These are phyloP conservation scores for Drosophila peninsularis DNA, from an alignment of 2,888 invertebrate species.

Conservation along the genomic window DNA sequence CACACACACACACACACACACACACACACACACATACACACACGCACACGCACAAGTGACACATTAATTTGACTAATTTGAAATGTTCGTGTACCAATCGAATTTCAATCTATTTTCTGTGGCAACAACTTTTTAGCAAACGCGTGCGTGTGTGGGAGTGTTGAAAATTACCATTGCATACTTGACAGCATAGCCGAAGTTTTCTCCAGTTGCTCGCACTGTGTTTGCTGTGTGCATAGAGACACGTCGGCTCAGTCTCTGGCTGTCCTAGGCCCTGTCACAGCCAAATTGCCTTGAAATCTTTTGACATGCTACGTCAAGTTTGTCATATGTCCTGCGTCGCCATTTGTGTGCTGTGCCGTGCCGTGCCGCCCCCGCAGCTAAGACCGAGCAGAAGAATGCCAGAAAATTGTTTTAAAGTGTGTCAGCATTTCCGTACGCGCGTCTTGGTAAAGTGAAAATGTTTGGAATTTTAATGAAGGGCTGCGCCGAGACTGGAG, in stretches of 20 bases:
- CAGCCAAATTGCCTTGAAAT: slow-evolving; percentile 73
- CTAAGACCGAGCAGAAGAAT: slow-evolving; percentile 46
- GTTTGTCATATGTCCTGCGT: slow-evolving; percentile 77
- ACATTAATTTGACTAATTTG: slow-evolving; percentile 47
- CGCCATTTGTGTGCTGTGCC: slow-evolving; percentile 3
- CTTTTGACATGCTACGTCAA: slow-evolving; percentile 79
- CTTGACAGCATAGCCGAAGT: slow-evolving; percentile 47
- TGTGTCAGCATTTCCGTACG: slow-evolving; percentile 74
- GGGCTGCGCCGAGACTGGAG: slow-evolving; percentile 28
- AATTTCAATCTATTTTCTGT: slow-evolving; percentile 58
- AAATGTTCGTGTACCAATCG: slow-evolving; percentile 50
- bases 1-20: not conserved
- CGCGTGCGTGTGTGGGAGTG: slow-evolving; percentile 21
- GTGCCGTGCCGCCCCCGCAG: slow-evolving; percentile 22
- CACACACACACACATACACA: not conserved
- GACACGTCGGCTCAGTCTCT: slow-evolving; percentile 12
- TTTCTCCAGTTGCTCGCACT: slow-evolving; percentile 40
- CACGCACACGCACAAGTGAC: slow-evolving; percentile 24
- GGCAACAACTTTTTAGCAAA: slow-evolving; percentile 33
- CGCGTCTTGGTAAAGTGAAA: slow-evolving; percentile 67
- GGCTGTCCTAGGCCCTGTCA: slow-evolving; percentile 27
- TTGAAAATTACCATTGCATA: slow-evolving; percentile 57
- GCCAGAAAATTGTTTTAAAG: slow-evolving; percentile 79
- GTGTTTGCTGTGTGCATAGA: slow-evolving; percentile 34
- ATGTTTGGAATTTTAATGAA: slow-evolving; percentile 78